phyloP scores from a whole-genome alignment of 2,113 vertebrate genomes.

The Cervus canadensis region DNA sequence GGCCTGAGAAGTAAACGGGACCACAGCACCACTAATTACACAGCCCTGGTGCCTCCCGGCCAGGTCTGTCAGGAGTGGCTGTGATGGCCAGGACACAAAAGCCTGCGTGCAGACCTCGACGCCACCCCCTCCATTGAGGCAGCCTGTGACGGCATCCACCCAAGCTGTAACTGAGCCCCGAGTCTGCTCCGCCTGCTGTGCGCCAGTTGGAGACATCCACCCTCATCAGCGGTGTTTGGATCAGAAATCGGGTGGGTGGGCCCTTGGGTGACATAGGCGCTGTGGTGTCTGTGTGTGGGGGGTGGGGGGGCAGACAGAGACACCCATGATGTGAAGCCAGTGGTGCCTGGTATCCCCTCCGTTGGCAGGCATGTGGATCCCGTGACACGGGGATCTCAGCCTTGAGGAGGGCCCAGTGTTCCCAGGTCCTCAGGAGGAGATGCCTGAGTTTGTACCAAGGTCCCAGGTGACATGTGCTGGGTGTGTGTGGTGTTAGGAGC shows the following conservation, averaged over 20 bases:
- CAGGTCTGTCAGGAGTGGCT: not conserved
- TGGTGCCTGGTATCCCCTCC: accelerated
- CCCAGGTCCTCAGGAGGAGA: no score
- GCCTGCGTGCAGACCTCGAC: accelerated
- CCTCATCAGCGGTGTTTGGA: accelerated
- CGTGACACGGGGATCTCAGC: not conserved
- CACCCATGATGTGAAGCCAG: no score
- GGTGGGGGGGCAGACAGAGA: accelerated
- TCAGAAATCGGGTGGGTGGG: not conserved
- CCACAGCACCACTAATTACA: accelerated
- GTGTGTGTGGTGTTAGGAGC: not conserved
- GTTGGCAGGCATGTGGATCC: accelerated
- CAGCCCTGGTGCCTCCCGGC: not conserved
- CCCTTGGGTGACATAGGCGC: not conserved
- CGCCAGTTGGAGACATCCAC: not conserved
- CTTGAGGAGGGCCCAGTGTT: accelerated
- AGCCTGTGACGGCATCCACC: accelerated
- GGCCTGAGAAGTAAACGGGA: accelerated
- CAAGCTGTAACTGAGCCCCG: accelerated
- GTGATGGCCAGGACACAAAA: not conserved
- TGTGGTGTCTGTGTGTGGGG: not conserved
- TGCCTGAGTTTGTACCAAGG: not conserved
- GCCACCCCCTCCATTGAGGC: accelerated
- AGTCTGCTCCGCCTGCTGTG: accelerated
- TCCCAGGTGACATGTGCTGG: accelerated